Evolutionary conservation across 2,888 invertebrate genomes (phyloP).

Genomic region (Hirtodrosophila trivittata): DNA sequence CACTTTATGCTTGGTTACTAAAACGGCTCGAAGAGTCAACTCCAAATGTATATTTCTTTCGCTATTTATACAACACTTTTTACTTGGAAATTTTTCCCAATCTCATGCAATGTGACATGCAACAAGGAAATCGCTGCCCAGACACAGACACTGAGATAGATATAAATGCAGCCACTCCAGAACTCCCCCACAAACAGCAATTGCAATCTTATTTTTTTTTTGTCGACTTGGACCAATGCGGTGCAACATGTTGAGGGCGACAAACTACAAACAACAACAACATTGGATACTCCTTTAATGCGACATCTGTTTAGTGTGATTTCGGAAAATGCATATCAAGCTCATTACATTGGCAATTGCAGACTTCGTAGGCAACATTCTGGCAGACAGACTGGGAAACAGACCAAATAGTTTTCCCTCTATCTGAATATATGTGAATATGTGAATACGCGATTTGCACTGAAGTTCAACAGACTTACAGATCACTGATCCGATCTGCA

Average conservation of each 20-base stretch:
- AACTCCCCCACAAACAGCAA: conserved; percentile 57
- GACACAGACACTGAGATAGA: conserved; percentile 26
- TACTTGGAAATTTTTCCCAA: conserved; percentile 64
- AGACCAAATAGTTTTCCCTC: conserved; percentile 62
- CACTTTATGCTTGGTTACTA: conserved; percentile 59
- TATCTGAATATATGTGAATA: not conserved
- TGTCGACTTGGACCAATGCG: conserved; percentile 59
- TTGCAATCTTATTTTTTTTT: conserved; percentile 27
- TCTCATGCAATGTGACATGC: conserved; percentile 72
- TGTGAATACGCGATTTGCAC: conserved; percentile 38
- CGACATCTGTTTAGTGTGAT: conserved; percentile 69
- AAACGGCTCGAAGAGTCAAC: conserved; percentile 22
- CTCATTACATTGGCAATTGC: conserved; percentile 76
- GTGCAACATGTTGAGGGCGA: conserved; percentile 36
- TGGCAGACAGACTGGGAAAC: conserved; percentile 37
- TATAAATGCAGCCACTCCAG: conserved; percentile 17
- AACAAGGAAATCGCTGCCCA: conserved; percentile 63
- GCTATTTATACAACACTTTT: conserved; percentile 57
- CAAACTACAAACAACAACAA: conserved; percentile 36
- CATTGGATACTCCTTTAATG: conserved; percentile 43
- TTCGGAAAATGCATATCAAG: conserved; percentile 72
- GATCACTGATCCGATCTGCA: conserved; percentile 60
- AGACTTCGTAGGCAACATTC: conserved; percentile 39
- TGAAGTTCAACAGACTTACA: conserved; percentile 73
- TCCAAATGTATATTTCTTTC: conserved; percentile 24